phyloP scores from a whole-genome alignment of 2,888 invertebrate species.

The Plebejus melissa region DNA sequence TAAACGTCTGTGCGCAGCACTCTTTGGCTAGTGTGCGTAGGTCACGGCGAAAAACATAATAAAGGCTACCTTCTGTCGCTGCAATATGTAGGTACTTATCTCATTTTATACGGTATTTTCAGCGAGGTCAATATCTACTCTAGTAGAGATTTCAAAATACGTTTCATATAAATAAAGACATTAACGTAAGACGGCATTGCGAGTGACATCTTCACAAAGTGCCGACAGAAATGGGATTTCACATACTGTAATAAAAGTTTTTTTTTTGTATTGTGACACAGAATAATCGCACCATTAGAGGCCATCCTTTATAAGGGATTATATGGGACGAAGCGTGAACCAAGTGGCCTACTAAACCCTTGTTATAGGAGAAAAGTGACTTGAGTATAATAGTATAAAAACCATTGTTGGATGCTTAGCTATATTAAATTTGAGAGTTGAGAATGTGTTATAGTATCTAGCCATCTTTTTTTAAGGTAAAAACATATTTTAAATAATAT shows the following conservation, averaged over 20 bases:
- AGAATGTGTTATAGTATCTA: neutral
- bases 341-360: conserved; percentile 21
- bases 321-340: conserved; percentile 20
- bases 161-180: neutral
- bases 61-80: too few relatives aligned
- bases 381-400: neutral
- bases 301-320: conserved; percentile 22
- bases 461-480: neutral
- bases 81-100: too few relatives aligned
- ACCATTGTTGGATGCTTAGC: neutral
- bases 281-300: conserved; percentile 22
- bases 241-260: conserved; percentile 18
- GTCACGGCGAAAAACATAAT: too few relatives aligned
- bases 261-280: conserved; percentile 22
- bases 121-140: too few relatives aligned
- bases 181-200: neutral
- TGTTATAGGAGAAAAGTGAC: neutral
- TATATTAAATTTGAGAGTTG: neutral
- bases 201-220: conserved; percentile 12
- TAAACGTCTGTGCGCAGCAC: too few relatives aligned
- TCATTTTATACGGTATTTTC: too few relatives aligned
- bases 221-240: conserved; percentile 18
- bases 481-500: too few relatives aligned
- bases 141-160: neutral
- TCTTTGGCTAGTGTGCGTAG: too few relatives aligned